A percentile compares a stretch with the other conserved stretches of the same genome.
phyloP scores from a whole-genome alignment of 1,140 invertebrate genomes.

The Drepana arcuata region DNA sequence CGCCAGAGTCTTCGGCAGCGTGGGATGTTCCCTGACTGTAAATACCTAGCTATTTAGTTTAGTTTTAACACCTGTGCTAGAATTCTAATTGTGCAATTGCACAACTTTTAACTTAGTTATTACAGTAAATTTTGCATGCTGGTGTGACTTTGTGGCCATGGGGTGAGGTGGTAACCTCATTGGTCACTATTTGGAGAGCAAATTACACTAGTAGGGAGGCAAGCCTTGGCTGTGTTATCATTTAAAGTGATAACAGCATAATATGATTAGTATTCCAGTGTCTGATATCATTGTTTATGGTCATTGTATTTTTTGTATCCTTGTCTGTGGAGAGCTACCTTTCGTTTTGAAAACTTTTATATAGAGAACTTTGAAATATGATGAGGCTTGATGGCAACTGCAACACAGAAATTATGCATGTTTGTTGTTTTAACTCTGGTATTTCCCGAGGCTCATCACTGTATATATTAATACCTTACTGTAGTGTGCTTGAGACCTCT shows the following conservation, averaged over 20 bases:
- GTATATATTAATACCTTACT: too few species aligned
- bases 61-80: conserved; percentile 1
- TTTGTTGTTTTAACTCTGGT: too few species aligned
- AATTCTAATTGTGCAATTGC: conserved; percentile 4
- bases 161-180: neutral
- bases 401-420: too few species aligned
- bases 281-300: conserved; percentile 1
- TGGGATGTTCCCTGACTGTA: conserved; percentile 18
- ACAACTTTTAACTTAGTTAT: neutral
- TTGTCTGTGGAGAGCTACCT: too few species aligned
- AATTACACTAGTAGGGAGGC: too few species aligned
- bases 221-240: too few species aligned
- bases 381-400: too few species aligned
- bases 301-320: too few species aligned
- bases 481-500: too few species aligned
- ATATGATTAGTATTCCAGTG: conserved; percentile 3
- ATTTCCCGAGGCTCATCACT: too few species aligned
- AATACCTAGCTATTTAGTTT: conserved; percentile 4
- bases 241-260: neutral
- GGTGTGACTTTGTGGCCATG: conserved; percentile 4
- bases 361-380: too few species aligned
- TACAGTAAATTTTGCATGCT: conserved; percentile 6
- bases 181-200: conserved; percentile 3
- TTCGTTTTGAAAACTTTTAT: too few species aligned
- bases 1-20: conserved; percentile 17